A percentile compares a stretch with the other conserved stretches of the same genome.
Evolutionary conservation across 2,888 invertebrate genomes (phyloP).

Genomic region (Idaea biselata): DNA sequence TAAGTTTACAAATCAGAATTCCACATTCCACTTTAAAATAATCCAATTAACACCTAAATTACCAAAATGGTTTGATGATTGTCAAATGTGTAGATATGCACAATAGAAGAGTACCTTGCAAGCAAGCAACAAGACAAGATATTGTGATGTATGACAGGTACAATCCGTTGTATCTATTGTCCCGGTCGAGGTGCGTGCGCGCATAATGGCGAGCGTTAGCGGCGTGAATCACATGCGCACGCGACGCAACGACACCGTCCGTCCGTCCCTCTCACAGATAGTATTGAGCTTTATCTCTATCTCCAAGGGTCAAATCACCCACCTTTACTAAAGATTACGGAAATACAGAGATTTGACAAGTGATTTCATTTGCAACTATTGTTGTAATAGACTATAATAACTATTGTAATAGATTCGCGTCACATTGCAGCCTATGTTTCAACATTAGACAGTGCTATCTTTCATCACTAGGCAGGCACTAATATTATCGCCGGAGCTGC

Average conservation of each 20-base stretch:
- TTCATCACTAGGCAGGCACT: no score
- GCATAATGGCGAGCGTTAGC: not conserved
- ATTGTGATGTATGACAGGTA: not conserved
- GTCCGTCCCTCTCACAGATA: slow-evolving; percentile 7
- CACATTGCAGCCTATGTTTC: no score
- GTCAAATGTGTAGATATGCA: no score
- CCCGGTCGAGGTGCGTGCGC: not conserved
- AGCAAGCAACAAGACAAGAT: not conserved
- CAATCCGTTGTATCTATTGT: not conserved
- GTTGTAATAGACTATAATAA: no score
- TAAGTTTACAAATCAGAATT: no score
- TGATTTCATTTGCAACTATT: no score
- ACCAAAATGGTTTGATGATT: no score
- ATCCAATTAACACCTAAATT: no score
- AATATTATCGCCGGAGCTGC: not conserved
- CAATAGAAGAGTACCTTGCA: no score
- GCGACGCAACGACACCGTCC: slow-evolving; percentile 22
- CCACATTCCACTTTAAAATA: no score
- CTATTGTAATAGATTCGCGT: no score
- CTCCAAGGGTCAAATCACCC: not conserved
- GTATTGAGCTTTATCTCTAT: not conserved
- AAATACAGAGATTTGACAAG: not conserved
- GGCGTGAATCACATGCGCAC: slow-evolving; percentile 20
- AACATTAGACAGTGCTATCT: no score
- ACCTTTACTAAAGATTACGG: not conserved